phyloP scores from a whole-genome alignment of 2,113 vertebrate genomes.

The Podiceps cristatus region DNA sequence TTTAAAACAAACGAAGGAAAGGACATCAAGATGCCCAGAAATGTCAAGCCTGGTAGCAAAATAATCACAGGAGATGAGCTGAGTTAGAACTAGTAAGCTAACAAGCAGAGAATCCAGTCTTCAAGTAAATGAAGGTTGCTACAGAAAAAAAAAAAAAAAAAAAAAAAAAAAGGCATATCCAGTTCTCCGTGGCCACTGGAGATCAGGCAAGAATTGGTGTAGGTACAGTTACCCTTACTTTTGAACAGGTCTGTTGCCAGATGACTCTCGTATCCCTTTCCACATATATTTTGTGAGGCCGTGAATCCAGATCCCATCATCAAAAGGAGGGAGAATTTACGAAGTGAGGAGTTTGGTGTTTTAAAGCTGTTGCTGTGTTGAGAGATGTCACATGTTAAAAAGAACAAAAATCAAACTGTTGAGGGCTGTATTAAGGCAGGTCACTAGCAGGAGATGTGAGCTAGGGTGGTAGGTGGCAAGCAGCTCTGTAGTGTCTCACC shows the following conservation, averaged over 20 bases:
- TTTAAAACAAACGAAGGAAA: conserved; percentile 2
- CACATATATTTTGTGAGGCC: neutral
- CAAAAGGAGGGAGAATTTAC: neutral
- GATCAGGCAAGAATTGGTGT: neutral
- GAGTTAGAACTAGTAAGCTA: neutral
- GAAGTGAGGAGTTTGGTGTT: neutral
- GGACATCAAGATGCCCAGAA: neutral
- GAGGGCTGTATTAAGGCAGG: neutral
- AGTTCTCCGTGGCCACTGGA: neutral
- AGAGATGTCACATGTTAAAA: neutral
- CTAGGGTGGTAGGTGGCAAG: neutral
- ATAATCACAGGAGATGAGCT: neutral
- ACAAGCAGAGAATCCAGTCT: neutral
- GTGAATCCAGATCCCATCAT: neutral
- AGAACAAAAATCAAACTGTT: neutral
- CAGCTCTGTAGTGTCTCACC: neutral
- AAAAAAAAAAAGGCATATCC: neutral
- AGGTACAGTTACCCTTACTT: neutral
- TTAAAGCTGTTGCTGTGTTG: neutral
- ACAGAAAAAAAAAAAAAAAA: neutral
- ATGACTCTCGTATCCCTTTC: neutral
- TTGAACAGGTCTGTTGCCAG: neutral
- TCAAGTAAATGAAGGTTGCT: neutral
- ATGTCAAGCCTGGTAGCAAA: neutral
- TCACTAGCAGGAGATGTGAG: neutral